Evolutionary conservation across 2,797 vertebrate species (phyloP).

Genomic region (Capromys pilorides): DNA sequence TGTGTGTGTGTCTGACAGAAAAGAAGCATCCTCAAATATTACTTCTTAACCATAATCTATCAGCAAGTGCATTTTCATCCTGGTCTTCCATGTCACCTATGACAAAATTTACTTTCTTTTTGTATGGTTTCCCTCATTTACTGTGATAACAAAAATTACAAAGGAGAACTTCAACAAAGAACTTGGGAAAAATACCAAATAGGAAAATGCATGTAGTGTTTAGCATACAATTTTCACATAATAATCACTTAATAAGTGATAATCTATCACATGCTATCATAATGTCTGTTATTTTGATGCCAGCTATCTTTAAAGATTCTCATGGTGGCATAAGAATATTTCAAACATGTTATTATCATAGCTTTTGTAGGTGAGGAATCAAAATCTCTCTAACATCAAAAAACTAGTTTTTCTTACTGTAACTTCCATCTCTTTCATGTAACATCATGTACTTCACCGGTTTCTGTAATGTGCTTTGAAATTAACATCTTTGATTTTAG

Average conservation of each 20-base stretch:
- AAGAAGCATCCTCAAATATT: not conserved
- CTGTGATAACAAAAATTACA: not conserved
- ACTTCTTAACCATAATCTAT: not conserved
- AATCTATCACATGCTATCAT: not conserved
- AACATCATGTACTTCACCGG: not conserved
- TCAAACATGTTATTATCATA: not conserved
- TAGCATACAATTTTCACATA: not conserved
- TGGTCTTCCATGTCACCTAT: not conserved
- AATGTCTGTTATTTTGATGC: not conserved
- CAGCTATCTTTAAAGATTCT: not conserved
- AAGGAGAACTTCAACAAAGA: not conserved
- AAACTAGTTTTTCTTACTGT: not conserved
- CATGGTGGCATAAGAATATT: not conserved
- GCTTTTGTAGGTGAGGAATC: not conserved
- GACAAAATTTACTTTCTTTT: not conserved
- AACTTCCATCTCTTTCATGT: slow-evolving; percentile 13
- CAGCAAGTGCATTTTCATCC: not conserved
- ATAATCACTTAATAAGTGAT: not conserved
- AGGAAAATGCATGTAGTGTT: not conserved
- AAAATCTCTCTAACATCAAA: not conserved
- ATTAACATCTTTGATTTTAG: not conserved
- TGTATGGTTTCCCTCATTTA: slow-evolving; percentile 2
- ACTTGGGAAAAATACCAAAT: not conserved
- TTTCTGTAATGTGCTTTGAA: not conserved
- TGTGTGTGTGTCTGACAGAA: no score